Evolutionary conservation across 2,113 vertebrate genomes (phyloP).

Genomic region (Dicentrarchus labrax): DNA sequence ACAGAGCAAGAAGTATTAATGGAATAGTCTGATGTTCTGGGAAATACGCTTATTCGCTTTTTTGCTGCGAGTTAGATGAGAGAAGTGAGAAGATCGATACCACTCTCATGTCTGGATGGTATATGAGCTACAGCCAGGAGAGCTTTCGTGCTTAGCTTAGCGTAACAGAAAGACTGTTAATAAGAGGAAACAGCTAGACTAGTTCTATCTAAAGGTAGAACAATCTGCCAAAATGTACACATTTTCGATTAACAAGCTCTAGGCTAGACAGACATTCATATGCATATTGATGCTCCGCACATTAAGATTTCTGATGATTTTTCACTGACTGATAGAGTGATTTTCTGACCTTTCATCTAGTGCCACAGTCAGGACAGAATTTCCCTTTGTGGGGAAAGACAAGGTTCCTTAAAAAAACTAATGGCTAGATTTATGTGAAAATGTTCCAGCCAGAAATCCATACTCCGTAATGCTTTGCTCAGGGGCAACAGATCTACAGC

Average conservation of each 20-base stretch:
- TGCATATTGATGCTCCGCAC: not conserved
- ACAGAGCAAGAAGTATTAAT: not conserved
- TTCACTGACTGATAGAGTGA: too few relatives aligned
- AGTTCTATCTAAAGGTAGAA: not conserved
- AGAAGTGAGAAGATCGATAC: not conserved
- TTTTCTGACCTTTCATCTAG: not conserved
- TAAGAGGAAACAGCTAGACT: not conserved
- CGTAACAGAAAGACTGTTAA: not conserved
- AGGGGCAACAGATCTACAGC: not conserved
- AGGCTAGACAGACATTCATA: not conserved
- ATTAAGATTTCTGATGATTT: not conserved
- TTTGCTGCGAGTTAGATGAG: not conserved
- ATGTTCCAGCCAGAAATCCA: not conserved
- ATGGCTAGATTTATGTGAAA: not conserved
- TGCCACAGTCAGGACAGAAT: not conserved
- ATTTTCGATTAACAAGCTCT: too few relatives aligned
- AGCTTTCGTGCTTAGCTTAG: not conserved
- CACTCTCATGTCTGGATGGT: not conserved
- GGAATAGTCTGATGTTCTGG: not conserved
- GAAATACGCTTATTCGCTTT: too few relatives aligned
- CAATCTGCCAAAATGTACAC: not conserved
- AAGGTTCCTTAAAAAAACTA: not conserved
- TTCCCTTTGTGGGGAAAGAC: not conserved
- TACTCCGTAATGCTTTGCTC: not conserved
- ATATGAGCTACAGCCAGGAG: not conserved